Percentiles rank a stretch among this genome's conserved stretches.
These are phyloP conservation scores for Drosophila ficusphila DNA, from an alignment of 1,140 invertebrate genomes.

Conservation along the genomic window DNA sequence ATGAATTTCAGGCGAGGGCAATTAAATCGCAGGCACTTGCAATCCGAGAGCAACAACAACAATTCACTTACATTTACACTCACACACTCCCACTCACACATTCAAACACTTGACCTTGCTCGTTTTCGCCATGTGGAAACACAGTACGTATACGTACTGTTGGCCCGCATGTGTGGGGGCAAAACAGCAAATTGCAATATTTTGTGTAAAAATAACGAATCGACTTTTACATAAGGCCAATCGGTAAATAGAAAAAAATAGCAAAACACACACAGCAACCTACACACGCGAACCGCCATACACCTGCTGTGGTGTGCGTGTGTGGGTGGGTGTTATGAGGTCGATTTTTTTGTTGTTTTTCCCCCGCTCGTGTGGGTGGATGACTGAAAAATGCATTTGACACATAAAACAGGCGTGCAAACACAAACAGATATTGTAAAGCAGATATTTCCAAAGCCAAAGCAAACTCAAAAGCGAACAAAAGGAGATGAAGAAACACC, in stretches of 20 bases:
- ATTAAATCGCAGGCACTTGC: slow-evolving; percentile 59
- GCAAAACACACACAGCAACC: too few species aligned
- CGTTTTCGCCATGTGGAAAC: slow-evolving; percentile 44
- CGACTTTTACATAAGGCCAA: slow-evolving; percentile 37
- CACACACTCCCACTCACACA: too few species aligned
- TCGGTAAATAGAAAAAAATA: slow-evolving; percentile 2
- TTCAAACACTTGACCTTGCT: slow-evolving; percentile 75
- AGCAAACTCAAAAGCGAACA: neutral
- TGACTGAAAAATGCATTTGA: slow-evolving; percentile 80
- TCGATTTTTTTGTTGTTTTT: slow-evolving; percentile 51
- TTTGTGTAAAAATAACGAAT: slow-evolving; percentile 74
- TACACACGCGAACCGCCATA: neutral
- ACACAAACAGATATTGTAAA: neutral
- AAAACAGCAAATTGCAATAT: slow-evolving; percentile 41
- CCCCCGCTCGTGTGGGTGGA: slow-evolving; percentile 38
- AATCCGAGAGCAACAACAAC: slow-evolving; percentile 33
- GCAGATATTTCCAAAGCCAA: slow-evolving; percentile 3
- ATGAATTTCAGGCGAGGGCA: slow-evolving; percentile 46
- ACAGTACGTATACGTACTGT: slow-evolving; percentile 21
- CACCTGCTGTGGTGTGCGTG: slow-evolving; percentile 21
- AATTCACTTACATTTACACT: too few species aligned
- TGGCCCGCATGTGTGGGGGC: slow-evolving; percentile 3
- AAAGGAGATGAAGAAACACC: neutral
- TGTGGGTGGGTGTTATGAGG: slow-evolving; percentile 69
- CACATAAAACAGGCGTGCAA: slow-evolving; percentile 52